phyloP scores from a whole-genome alignment of 2,113 vertebrate genomes.

The Eidolon helvum region DNA sequence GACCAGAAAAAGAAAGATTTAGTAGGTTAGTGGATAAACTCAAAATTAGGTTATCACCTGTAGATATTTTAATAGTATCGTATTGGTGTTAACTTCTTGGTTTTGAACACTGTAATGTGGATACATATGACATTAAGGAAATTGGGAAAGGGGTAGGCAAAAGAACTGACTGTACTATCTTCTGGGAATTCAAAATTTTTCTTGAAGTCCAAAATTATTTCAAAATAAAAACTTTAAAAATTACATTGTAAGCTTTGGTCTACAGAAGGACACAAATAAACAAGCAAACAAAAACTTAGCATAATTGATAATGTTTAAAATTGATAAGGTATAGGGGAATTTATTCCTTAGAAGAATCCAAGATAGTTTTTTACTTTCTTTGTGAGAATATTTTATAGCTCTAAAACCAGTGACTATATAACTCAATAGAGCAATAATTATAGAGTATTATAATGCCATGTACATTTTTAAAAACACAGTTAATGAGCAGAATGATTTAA shows the following conservation, averaged over 20 bases:
- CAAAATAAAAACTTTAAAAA: slow-evolving; percentile 12
- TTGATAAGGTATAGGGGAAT: background rate
- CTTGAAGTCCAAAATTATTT: background rate
- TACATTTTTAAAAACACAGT: background rate
- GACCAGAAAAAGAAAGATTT: background rate
- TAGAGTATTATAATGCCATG: background rate
- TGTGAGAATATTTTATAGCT: background rate
- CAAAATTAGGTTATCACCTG: background rate
- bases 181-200: background rate
- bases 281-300: background rate
- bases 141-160: background rate
- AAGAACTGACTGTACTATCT: background rate
- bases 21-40: background rate
- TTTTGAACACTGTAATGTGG: background rate
- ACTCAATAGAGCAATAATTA: background rate
- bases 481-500: background rate
- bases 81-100: background rate
- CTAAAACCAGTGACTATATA: background rate
- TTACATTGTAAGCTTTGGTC: background rate
- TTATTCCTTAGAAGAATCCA: background rate
- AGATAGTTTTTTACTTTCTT: background rate
- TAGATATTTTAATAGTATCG: background rate
- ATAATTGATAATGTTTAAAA: background rate
- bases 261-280: background rate
- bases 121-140: background rate